Evolutionary conservation across 2,113 vertebrate species (phyloP).

Genomic region (Tachycineta bicolor): DNA sequence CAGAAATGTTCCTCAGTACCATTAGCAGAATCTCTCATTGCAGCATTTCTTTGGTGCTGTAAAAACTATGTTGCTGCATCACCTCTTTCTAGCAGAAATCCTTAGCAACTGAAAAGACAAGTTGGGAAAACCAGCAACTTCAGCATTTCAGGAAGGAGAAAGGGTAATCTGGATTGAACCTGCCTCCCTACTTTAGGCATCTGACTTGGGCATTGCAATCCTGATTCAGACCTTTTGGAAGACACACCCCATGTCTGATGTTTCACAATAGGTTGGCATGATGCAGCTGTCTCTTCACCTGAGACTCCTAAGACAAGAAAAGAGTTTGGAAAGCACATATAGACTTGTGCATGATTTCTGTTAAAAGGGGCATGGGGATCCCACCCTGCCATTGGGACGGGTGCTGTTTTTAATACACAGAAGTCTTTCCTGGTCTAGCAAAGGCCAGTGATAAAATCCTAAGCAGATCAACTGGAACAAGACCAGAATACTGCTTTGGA

Average conservation of each 20-base stretch:
- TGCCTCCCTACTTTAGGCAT: not conserved
- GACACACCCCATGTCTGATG: not conserved
- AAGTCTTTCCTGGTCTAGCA: not conserved
- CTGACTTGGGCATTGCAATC: not conserved
- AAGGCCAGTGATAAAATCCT: not conserved
- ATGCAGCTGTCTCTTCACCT: not conserved
- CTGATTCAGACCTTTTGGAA: constrained; percentile 21
- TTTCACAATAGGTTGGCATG: not conserved
- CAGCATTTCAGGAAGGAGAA: not conserved
- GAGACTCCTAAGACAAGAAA: not conserved
- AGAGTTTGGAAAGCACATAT: not conserved
- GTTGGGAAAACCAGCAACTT: not conserved
- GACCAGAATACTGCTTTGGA: not conserved
- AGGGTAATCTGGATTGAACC: not conserved
- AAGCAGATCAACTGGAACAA: not conserved
- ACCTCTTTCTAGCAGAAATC: not conserved
- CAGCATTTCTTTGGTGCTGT: not conserved
- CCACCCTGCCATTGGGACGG: not conserved
- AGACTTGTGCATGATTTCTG: not conserved
- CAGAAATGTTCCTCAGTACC: not conserved
- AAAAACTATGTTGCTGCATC: not conserved
- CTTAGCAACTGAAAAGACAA: not conserved
- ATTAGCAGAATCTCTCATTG: not conserved
- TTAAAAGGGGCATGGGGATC: not conserved
- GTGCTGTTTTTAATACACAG: not conserved